phyloP scores from a whole-genome alignment of 2,888 invertebrate species.

The Lithophane ornitopus region DNA sequence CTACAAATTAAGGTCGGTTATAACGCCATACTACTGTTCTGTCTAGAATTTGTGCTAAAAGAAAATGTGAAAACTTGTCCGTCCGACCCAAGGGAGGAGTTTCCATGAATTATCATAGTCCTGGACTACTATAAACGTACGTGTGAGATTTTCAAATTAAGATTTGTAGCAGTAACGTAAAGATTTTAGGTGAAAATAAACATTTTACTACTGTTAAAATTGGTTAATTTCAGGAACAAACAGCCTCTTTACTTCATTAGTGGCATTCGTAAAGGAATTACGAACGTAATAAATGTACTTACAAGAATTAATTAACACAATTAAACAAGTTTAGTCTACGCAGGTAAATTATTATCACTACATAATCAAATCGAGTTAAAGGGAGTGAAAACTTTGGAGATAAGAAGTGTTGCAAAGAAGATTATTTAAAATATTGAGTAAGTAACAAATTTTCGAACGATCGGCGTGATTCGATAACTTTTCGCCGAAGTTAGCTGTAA shows the following conservation, averaged over 20 bases:
- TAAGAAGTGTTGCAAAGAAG: slow-evolving; percentile 81
- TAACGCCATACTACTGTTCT: slow-evolving; percentile 43
- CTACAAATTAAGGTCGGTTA: slow-evolving; percentile 73
- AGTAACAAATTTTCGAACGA: slow-evolving; percentile 89
- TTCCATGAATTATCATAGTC: slow-evolving; percentile 23
- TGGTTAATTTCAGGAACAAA: slow-evolving; percentile 5
- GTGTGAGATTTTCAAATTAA: slow-evolving; percentile 25
- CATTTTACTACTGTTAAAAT: slow-evolving; percentile 17
- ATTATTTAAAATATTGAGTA: slow-evolving; percentile 87
- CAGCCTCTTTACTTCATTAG: slow-evolving; percentile 27
- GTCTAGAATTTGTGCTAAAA: slow-evolving; percentile 27
- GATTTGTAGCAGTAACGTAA: neutral
- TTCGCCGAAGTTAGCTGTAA: slow-evolving; percentile 82
- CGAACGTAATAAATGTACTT: slow-evolving; percentile 42
- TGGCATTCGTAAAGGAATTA: slow-evolving; percentile 35
- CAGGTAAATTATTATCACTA: slow-evolving; percentile 67
- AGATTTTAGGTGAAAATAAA: slow-evolving; percentile 18
- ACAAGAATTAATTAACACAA: slow-evolving; percentile 61
- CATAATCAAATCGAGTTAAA: slow-evolving; percentile 67
- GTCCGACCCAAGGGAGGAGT: slow-evolving; percentile 17
- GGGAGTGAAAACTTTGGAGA: slow-evolving; percentile 78
- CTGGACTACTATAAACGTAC: slow-evolving; percentile 32
- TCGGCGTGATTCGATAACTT: slow-evolving; percentile 88
- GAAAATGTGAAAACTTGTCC: slow-evolving; percentile 38
- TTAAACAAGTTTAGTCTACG: slow-evolving; percentile 47